Evolutionary conservation across 2,113 vertebrate genomes (phyloP).

Genomic region (Microtus montanus): DNA sequence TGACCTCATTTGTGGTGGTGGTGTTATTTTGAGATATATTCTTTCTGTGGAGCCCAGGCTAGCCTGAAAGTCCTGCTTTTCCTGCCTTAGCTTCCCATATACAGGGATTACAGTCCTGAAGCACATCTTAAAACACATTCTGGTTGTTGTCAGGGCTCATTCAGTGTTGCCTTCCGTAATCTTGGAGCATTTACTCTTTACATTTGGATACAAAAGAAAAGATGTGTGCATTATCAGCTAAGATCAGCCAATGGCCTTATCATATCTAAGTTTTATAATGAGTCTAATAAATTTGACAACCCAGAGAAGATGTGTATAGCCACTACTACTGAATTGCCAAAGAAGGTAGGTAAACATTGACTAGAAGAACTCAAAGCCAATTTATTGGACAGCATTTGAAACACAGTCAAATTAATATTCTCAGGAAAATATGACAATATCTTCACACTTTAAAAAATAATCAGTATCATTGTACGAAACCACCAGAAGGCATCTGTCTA

Average conservation of each 20-base stretch:
- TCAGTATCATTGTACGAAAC: neutral
- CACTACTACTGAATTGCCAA: neutral
- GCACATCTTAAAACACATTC: neutral
- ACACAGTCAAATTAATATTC: neutral
- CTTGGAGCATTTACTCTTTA: neutral
- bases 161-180: neutral
- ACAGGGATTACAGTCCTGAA: neutral
- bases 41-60: neutral
- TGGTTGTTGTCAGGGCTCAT: neutral
- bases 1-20: neutral
- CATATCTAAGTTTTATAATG: neutral
- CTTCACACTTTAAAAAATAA: neutral
- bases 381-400: neutral
- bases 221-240: no score
- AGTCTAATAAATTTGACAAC: neutral
- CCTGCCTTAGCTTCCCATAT: neutral
- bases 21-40: neutral
- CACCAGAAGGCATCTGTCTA: neutral
- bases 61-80: neutral
- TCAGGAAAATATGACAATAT: neutral
- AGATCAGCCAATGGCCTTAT: neutral
- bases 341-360: neutral
- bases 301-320: neutral
- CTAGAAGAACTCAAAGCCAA: neutral
- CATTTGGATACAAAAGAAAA: neutral